Evolutionary conservation across 2,113 vertebrate species (phyloP), one percentile per base, ranked within the genome.

Genomic region (Vulpes ferrilata): DNA sequence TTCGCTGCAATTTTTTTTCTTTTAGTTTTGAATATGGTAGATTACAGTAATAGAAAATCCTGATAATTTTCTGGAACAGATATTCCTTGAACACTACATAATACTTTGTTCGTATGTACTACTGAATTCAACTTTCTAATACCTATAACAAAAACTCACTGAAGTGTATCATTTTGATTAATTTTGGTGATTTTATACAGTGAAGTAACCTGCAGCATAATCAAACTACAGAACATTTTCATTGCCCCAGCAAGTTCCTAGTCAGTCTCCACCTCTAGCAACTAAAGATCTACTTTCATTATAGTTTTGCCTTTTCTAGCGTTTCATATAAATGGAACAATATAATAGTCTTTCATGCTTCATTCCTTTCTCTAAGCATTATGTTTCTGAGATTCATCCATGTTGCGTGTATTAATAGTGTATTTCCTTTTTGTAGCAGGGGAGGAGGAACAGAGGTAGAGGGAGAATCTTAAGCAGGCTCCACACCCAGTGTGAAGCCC

Each of bases 1-100:
- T 87, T 87, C 80, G 53, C 59, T 67, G 35, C 38, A 20, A 22
- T 53, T 69, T 78, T 73, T 83, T 60, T 79, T 86, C 78, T 57
- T 71, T 43, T 71, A 59, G 55, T 78, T 84, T 95, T 87, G 53
- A 86, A 80, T 53, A 62, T n/a, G 55, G 57, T 19, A 38, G 82
- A 73, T 60, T 60, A n/a, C 20, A 64, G 11, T 57, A 91, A 35
- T 59, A 73, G 38, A 92, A 82, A 95, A 85, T 85, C 11, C 59
- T 90, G 67, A 15, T 90, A 59, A 64, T 81, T 88, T 93, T 92
- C 55, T 93, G 15, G 35, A 92, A 55, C 57, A n/a, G 84, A n/a
- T 71, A 80, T 10, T 80, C 11, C 11, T 62, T 86, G 55, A 71
- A 71, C 43, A 86, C 51, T 60, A 43, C 9, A 1, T 83, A 74